A percentile compares a stretch with the other conserved stretches of the same genome.
Conservation (phyloP, 2,888 invertebrate species). For the Watsonalla binaria region DNA sequence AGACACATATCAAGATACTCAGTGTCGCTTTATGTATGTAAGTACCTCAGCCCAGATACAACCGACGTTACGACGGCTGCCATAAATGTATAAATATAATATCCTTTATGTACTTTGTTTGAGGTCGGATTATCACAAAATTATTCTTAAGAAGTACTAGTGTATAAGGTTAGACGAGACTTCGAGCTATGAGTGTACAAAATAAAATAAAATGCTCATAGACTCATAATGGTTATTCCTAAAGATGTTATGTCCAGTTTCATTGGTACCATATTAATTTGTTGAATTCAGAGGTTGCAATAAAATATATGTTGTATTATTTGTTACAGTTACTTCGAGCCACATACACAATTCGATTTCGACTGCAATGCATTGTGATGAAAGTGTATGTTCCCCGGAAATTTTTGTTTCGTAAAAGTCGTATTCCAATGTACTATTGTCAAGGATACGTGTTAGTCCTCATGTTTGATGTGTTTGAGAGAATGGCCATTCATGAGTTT, state of each 20-base stretch:
- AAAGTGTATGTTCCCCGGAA: slow-evolving; percentile 34
- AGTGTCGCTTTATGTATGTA: slow-evolving; percentile 33
- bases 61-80: background rate
- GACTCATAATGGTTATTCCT: too few species aligned
- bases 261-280: too few species aligned
- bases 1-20: background rate
- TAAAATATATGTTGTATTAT: background rate
- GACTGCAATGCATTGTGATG: slow-evolving; percentile 45
- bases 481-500: slow-evolving; percentile 51
- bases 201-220: too few species aligned
- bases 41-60: slow-evolving; percentile 16
- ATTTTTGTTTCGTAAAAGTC: slow-evolving; percentile 33
- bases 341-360: slow-evolving; percentile 26
- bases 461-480: slow-evolving; percentile 34
- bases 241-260: too few species aligned
- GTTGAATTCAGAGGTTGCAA: too few species aligned
- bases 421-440: slow-evolving; percentile 55
- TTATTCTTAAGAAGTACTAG: too few species aligned
- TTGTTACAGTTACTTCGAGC: slow-evolving; percentile 39
- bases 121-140: too few species aligned
- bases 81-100: background rate
- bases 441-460: slow-evolving; percentile 37
- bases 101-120: background rate
- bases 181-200: too few species aligned
- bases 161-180: too few species aligned